Base-by-base conservation (phyloP, 2,113 vertebrate species). In the Burhinus oedicnemus region DNA sequence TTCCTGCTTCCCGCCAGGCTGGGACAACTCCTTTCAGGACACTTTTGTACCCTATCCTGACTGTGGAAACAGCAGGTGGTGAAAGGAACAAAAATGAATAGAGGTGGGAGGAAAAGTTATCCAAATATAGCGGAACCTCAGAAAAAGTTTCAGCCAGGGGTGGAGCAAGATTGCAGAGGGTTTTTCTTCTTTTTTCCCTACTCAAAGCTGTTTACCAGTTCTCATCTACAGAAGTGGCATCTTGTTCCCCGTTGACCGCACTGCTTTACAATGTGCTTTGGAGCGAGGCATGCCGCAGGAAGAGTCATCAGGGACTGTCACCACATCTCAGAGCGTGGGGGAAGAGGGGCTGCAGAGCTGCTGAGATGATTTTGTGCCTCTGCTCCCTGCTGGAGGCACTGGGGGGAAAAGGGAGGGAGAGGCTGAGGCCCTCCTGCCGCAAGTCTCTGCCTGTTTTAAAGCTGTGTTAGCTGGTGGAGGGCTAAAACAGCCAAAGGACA, bases 71-170 rank as follows among this genome's bases (percentile, higher is more conserved):
- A 95, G 62, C 49, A 90, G 84, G 87, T 88, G 87, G 54, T 95
- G 91, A 96, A 97, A 95, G 71, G 70, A 87, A 83, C 22, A 95
- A 66, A 91, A 96, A 93, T 93, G n/a, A 95, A 86, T 90, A 75
- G 87, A 93, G 62, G 75, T 91, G 60, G 75, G 84, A 97, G 70
- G 62, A 93, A 91, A 97, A 94, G 58, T 94, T 87, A 88, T 68
- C 78, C 91, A 97, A 95, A 95, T 85, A 94, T 3, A 62, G 45
- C 62, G 16, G 54, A 94, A 88, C 36, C 22, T 95, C 74, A 89
- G 61, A 57, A 95, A 52, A 74, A 38, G 11, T 57, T 91, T 89
- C 77, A 79, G 40, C 17, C 3, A 9, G 12, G 7, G 12, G 12
- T 78, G 30, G 52, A 91, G 34, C 7, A 27, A 79, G 51, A 75